phyloP scores from a whole-genome alignment of 1,140 invertebrate genomes.

The Bicyclus anynana region DNA sequence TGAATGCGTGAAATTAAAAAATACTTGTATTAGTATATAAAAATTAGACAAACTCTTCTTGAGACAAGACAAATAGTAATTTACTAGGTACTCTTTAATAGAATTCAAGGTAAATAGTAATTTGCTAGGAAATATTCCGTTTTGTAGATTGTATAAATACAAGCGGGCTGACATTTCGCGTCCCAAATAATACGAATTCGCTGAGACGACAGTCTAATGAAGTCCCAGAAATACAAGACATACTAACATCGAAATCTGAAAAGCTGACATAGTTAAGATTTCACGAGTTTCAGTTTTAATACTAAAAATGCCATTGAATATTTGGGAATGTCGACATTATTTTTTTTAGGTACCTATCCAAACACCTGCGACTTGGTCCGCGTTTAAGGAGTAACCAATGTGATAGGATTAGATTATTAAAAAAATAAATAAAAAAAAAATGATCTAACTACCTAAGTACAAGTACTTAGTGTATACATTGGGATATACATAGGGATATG shows the following conservation, averaged over 20 bases:
- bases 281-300: neutral
- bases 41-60: no score
- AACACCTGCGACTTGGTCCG: no score
- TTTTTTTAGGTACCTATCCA: no score
- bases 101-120: neutral
- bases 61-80: no score
- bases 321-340: neutral
- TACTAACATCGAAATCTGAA: neutral
- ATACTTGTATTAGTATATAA: no score
- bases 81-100: neutral
- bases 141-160: constrained; percentile 15
- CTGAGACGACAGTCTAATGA: constrained; percentile 20
- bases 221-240: constrained; percentile 4
- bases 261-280: neutral
- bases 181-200: constrained; percentile 20
- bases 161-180: constrained; percentile 7
- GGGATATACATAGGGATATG: no score
- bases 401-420: no score
- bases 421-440: no score
- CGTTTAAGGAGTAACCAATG: no score
- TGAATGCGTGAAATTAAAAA: no score
- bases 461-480: no score
- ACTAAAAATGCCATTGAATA: neutral
- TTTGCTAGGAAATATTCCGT: neutral
- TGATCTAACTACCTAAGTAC: no score